Base-by-base conservation (phyloP, 2,888 invertebrate genomes). In the Gortyna flavago region DNA sequence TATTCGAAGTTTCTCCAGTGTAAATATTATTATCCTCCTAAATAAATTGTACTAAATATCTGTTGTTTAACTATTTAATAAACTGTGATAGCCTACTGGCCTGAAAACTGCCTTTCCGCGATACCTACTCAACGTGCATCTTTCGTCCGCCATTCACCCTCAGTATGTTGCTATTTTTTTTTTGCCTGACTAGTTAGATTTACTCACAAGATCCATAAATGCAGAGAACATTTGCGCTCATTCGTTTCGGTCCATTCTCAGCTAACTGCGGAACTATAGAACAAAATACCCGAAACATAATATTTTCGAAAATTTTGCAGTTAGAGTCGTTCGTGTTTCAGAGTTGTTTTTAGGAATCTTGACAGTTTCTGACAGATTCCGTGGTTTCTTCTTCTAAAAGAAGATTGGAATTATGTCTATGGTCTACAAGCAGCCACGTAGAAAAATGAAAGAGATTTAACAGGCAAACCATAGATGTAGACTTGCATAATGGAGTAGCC, bases 211-310 rank as follows among this genome's bases (percentile, higher is more conserved):
- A 44, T 62, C 41, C 70, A 61, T 41, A 32, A 25, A 70, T 29
- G 41, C 70, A 62, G 48, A 35, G 35, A 9, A 54, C 69, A n/a
- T 32, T 48, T 25, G 32, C 29, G 29, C 25, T 13, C 18, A 65
- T 44, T 25, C 62, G n/a, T 44, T 70, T 69, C 25, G 61, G 51
- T 54, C 32, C 35, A 54, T 32, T 70, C 35, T 62, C 41, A 25
- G 70, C 25, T 62, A 77, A 29, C 25, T 62, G 80, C 71, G 71
- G 71, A 18, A 54, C 9, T 18, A 51, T 18, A 25, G 70, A 80
- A 29, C 41, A 79, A 18, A 62, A 51, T 44, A 62, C 29, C 11
- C 71, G 80, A 80, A 80, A 80, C 77, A 77, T 44, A 44, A 2
- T 76, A 18, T 62, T 35, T 79, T 32, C 7, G 6, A 51, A n/a